Percentiles rank a stretch among this genome's conserved stretches.
These are phyloP conservation scores for Drosophila austrosaltans DNA, from an alignment of 2,888 invertebrate species.

Conservation along the genomic window DNA sequence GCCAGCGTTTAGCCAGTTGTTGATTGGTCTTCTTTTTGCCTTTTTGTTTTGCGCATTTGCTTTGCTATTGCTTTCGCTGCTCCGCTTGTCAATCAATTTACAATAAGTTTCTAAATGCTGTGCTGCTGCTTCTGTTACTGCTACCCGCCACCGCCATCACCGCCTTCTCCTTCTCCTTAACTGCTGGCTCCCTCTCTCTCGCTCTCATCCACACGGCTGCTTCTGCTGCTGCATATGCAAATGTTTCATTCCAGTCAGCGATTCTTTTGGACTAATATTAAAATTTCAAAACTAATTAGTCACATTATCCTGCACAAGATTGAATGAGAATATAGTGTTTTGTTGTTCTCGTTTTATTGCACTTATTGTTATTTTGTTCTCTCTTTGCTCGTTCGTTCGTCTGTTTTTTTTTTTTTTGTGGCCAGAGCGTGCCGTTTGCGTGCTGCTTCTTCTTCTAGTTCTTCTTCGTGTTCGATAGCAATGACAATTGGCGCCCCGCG, in stretches of 20 bases:
- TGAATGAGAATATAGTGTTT: not conserved
- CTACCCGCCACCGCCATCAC: constrained; percentile 14
- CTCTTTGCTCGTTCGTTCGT: not conserved
- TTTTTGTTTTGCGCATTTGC: constrained; percentile 53
- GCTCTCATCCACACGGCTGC: constrained; percentile 8
- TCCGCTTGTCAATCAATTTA: constrained; percentile 58
- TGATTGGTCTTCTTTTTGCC: constrained; percentile 32
- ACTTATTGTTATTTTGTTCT: constrained; percentile 13
- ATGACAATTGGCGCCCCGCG: constrained; percentile 72
- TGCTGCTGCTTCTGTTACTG: constrained; percentile 18
- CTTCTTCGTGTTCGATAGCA: constrained; percentile 73
- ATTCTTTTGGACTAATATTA: constrained; percentile 38
- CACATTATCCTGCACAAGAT: constrained; percentile 32
- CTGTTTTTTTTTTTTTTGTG: constrained; percentile 1
- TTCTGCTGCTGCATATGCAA: constrained; percentile 57
- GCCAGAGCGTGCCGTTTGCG: constrained; percentile 13
- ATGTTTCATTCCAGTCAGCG: constrained; percentile 40
- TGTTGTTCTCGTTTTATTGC: constrained; percentile 7
- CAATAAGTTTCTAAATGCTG: constrained; percentile 54
- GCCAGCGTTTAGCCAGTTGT: constrained; percentile 31
- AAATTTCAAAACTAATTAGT: constrained; percentile 19
- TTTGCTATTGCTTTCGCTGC: constrained; percentile 16
- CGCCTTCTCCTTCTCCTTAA: not conserved
- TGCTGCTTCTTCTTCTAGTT: constrained; percentile 65
- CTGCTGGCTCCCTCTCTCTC: not conserved